Conservation (phyloP, 2,888 invertebrate genomes). For the Drosophila flavopinicola region DNA sequence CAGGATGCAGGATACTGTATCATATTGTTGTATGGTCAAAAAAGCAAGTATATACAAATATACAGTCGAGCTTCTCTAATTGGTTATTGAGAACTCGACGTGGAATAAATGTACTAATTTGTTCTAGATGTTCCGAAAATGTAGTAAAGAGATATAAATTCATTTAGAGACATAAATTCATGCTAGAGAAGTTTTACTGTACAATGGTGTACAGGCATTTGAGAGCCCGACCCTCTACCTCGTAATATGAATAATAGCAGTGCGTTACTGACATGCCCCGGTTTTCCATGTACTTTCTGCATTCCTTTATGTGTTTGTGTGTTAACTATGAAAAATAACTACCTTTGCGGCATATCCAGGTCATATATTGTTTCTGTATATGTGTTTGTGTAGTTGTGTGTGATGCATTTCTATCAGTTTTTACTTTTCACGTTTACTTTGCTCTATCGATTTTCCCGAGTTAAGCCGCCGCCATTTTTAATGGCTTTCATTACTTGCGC, state of each 20-base stretch:
- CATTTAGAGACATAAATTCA: no score
- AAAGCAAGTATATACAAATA: not conserved
- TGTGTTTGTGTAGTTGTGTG: not conserved
- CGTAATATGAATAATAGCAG: conserved; percentile 38
- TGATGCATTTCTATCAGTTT: conserved; percentile 61
- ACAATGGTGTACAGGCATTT: not conserved
- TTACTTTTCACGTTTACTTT: conserved; percentile 50
- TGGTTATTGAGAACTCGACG: no score
- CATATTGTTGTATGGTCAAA: not conserved
- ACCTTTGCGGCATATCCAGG: conserved; percentile 21
- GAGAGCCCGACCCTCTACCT: conserved; percentile 1
- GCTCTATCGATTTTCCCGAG: conserved; percentile 63
- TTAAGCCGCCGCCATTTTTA: conserved; percentile 72
- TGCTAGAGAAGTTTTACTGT: no score
- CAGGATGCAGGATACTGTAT: conserved; percentile 13
- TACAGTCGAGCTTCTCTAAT: no score
- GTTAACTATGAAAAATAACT: conserved; percentile 60
- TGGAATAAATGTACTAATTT: no score
- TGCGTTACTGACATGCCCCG: conserved; percentile 14
- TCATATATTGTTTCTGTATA: conserved; percentile 23
- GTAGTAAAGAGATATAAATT: no score
- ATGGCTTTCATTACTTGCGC: conserved; percentile 72
- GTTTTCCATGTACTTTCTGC: not conserved
- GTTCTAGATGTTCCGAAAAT: no score
- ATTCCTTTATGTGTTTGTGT: conserved; percentile 12